A percentile compares a stretch with the other conserved stretches of the same genome.
Evolutionary conservation across 1,140 invertebrate species (phyloP).

Genomic region (Drosophila ambigua): DNA sequence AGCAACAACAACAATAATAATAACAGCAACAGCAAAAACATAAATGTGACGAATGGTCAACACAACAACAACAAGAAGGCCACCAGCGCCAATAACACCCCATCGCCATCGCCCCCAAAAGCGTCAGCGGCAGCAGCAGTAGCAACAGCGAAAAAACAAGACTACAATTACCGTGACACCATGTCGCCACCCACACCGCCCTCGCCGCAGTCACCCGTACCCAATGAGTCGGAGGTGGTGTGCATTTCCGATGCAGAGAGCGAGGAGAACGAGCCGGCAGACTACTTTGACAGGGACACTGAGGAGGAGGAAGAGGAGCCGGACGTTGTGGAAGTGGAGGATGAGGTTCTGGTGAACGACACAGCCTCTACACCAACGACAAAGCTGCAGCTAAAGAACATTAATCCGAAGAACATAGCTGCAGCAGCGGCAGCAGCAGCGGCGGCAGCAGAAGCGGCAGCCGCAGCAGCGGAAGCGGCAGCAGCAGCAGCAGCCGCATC

Average conservation of each 20-base stretch:
- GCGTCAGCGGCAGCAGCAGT: too few species aligned
- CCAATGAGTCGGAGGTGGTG: constrained; percentile 28
- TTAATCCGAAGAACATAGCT: constrained; percentile 6
- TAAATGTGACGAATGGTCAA: constrained; percentile 53
- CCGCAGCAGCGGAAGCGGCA: constrained; percentile 30
- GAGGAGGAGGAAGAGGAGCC: constrained; percentile 54
- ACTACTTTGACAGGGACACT: constrained; percentile 64
- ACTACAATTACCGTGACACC: constrained; percentile 57
- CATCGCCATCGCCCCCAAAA: too few species aligned
- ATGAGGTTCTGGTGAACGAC: constrained; percentile 22
- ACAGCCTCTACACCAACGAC: constrained; percentile 9
- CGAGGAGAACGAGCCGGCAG: constrained; percentile 24
- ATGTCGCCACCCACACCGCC: constrained; percentile 57
- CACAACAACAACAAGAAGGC: constrained; percentile 34
- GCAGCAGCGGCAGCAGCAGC: constrained; percentile 21
- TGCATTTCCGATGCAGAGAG: constrained; percentile 49
- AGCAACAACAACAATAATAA: constrained; percentile 37
- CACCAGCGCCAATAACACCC: too few species aligned
- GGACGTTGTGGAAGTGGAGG: constrained; percentile 18
- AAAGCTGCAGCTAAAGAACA: constrained; percentile 16
- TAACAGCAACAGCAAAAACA: constrained; percentile 54
- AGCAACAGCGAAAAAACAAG: constrained; percentile 5
- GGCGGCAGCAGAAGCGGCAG: constrained; percentile 40
- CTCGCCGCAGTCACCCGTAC: constrained; percentile 40
- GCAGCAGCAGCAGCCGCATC: constrained; percentile 18